Evolutionary conservation across 2,797 vertebrate genomes (phyloP), one percentile per base, ranked within the genome.

Genomic region (Phoeniculus purpureus): DNA sequence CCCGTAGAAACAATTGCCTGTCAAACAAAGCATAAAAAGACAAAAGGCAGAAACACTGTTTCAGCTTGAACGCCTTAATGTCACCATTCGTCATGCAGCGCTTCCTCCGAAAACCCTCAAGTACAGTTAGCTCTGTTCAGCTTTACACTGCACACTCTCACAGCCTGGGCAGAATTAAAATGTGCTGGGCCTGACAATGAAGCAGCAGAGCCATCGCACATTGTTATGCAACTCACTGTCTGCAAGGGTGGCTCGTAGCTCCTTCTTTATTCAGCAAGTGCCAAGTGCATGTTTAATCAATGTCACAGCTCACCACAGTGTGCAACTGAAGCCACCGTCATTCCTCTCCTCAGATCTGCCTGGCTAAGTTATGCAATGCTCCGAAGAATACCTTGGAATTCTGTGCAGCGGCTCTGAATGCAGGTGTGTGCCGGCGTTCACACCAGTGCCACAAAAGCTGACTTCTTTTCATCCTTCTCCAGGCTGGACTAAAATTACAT

Each of bases 281-380:
- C 95, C 96, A 97, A 97, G 91, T 90, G 96, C 92, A 94, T 93
- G 91, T 96, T 97, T 97, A 97, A 97, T 97, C 96, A 97, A 94
- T 95, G 96, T 96, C 95, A 97, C 94, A 95, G 96, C 94, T 95
- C 95, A 83, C 95, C 95, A 97, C 93, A 85, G 94, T 83, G 95
- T 92, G 92, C 95, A 95, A 94, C 90, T 92, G 67, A 92, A 95
- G 96, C 92, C 94, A 94, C 92, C 83, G 93, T 91, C 96, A 90
- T 81, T 96, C 68, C 62, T 71, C 85, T 90, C 89, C 76, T 87
- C 92, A 75, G 54, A 96, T 94, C 68, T 94, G 89, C 95, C 97
- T 97, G 81, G 93, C 96, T 97, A 95, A 97, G 96, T 98, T 98
- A 98, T 97, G 97, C 98, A 97, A 98, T 96, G 96, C 97, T 96